Conservation (phyloP, 2,797 vertebrate species). For the Benthosema pterotum region DNA sequence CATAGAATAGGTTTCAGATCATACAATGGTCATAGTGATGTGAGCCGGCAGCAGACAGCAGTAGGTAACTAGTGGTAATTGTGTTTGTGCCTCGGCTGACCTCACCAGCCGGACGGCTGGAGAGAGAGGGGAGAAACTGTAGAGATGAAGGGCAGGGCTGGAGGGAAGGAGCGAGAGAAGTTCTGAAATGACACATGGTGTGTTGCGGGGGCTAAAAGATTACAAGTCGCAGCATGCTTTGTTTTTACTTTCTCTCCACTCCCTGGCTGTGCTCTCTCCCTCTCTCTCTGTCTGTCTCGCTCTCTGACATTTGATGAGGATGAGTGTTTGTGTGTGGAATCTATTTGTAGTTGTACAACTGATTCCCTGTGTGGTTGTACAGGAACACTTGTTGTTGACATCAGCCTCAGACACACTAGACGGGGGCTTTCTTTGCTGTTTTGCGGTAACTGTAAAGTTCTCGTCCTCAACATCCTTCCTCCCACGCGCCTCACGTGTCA, state of each 20-base stretch:
- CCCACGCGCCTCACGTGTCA: no score
- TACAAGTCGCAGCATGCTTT: constrained; percentile 59
- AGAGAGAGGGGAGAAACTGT: constrained; percentile 39
- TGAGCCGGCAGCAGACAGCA: constrained; percentile 68
- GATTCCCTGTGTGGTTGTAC: no score
- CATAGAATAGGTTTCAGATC: not conserved
- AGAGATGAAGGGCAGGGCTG: constrained; percentile 27
- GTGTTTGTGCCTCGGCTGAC: constrained; percentile 61
- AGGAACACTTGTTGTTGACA: no score
- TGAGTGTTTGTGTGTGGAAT: no score
- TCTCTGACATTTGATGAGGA: no score
- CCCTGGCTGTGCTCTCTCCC: not conserved
- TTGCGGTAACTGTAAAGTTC: no score
- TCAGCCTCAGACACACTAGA: no score
- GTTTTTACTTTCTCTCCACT: constrained; percentile 11
- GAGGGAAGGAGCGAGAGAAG: constrained; percentile 28
- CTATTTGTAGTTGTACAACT: no score
- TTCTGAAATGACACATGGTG: constrained; percentile 35
- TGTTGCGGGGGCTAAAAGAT: constrained; percentile 18
- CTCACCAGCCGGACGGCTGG: constrained; percentile 67
- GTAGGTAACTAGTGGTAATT: constrained; percentile 64
- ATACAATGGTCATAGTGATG: constrained; percentile 55
- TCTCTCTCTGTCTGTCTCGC: no score
- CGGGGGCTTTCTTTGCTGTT: no score
- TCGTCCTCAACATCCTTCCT: no score